Conservation (phyloP, 1,140 invertebrate genomes). For the Acromyrmex charruanus region DNA sequence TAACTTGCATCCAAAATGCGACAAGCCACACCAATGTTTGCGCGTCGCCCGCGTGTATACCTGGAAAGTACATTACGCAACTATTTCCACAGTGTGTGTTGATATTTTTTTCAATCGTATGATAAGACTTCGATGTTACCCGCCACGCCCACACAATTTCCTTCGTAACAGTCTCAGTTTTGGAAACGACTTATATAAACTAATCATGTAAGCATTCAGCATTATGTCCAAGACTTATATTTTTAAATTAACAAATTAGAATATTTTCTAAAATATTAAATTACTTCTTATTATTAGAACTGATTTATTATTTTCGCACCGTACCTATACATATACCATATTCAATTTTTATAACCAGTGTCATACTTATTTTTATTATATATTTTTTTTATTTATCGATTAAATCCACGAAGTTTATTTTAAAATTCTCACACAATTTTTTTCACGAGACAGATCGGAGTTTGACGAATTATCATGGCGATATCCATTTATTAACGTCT, state of each 20-base stretch:
- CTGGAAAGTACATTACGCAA: conserved; percentile 57
- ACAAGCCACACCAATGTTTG: conserved; percentile 68
- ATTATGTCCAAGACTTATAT: background rate
- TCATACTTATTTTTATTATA: background rate
- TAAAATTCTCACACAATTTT: background rate
- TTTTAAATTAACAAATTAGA: background rate
- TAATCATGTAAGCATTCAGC: background rate
- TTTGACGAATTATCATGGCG: background rate
- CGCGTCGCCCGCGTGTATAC: conserved; percentile 42
- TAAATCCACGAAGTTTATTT: background rate
- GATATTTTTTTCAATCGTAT: conserved; percentile 72
- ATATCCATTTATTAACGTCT: conserved; percentile 1
- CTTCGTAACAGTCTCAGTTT: conserved; percentile 17
- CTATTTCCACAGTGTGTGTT: conserved; percentile 63
- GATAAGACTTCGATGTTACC: conserved; percentile 62
- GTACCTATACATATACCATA: background rate
- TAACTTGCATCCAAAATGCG: conserved; percentile 56
- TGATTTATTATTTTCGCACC: background rate
- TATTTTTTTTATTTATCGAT: background rate
- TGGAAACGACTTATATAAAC: conserved; percentile 26
- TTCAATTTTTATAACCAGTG: background rate
- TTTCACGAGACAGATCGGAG: background rate
- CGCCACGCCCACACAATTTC: conserved; percentile 45
- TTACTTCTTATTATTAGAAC: background rate
- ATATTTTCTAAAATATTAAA: background rate